A percentile compares a stretch with the other conserved stretches of the same genome.
phyloP scores from a whole-genome alignment of 2,888 invertebrate genomes.

The Elmis aenea region DNA sequence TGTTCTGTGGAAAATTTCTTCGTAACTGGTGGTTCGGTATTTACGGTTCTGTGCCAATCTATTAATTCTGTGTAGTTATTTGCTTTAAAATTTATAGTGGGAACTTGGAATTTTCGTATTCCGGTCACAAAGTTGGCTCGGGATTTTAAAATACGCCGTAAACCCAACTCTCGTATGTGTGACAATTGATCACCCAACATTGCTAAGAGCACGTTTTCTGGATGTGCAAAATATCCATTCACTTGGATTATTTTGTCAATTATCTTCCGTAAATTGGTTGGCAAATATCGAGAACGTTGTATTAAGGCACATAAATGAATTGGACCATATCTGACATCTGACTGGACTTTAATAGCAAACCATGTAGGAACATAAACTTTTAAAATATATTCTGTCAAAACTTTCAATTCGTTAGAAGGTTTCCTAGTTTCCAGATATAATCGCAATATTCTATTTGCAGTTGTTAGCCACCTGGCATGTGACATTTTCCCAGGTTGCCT shows the following conservation, averaged over 20 bases:
- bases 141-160: constrained; percentile 25
- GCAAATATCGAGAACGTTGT: constrained; percentile 10
- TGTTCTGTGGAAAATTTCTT: background rate
- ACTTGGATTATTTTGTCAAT: constrained; percentile 18
- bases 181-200: constrained; percentile 24
- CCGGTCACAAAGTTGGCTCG: constrained; percentile 3
- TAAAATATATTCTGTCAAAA: constrained; percentile 15
- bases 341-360: constrained; percentile 17
- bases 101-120: constrained; percentile 3
- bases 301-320: constrained; percentile 11
- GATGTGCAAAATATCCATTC: constrained; percentile 29
- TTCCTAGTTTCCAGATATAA: constrained; percentile 16
- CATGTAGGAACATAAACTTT: constrained; percentile 24
- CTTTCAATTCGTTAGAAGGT: constrained; percentile 14
- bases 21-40: constrained; percentile 4
- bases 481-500: constrained; percentile 15
- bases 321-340: constrained; percentile 9
- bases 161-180: constrained; percentile 26
- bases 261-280: constrained; percentile 6
- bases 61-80: constrained; percentile 5
- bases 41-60: constrained; percentile 1
- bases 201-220: constrained; percentile 30
- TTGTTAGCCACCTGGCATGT: constrained; percentile 17
- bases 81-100: constrained; percentile 7
- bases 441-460: constrained; percentile 18